Base-by-base conservation (phyloP, 2,888 invertebrate genomes). In the Drosophila koepferae region DNA sequence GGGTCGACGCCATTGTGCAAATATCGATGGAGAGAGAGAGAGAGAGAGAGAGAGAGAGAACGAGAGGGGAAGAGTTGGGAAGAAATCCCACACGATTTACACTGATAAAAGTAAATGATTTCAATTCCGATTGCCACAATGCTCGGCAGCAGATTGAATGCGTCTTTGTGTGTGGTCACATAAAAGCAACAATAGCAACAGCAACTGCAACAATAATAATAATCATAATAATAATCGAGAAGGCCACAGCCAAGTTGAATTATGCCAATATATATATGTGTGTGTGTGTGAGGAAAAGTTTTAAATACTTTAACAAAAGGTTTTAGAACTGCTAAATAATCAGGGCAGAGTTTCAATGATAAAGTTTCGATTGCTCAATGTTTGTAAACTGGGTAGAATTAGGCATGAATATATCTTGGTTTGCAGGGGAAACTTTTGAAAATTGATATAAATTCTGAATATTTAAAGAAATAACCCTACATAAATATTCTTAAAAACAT, bases 41-140 rank as follows among this genome's bases (percentile, higher is more conserved):
- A 28, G 44, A 1, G 20, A 20, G n/a, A n/a, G n/a, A n/a, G n/a
- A n/a, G 41, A 20, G 20, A 23, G 23, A 23, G 23, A 23, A 3
- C 2, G 23, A 23, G 3, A 23, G 44, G 2, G 20, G 2, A 1
- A 31, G 23, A 1, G n/a, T 9, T 41, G 41, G 3, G 9, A 9
- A 14, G 63, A 60, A 49, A 55, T 55, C 28, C 31, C 23, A 41
- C 36, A 60, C 46, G 54, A 67, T 53, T 60, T 46, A 31, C 18
- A 34, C 41, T 56, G 34, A 71, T 62, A 51, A 63, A 61, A 49
- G 40, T 18, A 71, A 70, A 51, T 51, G 55, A 63, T 77, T 77
- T 18, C 12, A 55, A 34, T 65, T 77, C 28, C 10, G 65, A 54
- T 70, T 62, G 49, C 31, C 51, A 55, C 59, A 44, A 61, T 20